Evolutionary conservation across 2,888 invertebrate species (phyloP).

Genomic region (Hipparchia sbordonii): DNA sequence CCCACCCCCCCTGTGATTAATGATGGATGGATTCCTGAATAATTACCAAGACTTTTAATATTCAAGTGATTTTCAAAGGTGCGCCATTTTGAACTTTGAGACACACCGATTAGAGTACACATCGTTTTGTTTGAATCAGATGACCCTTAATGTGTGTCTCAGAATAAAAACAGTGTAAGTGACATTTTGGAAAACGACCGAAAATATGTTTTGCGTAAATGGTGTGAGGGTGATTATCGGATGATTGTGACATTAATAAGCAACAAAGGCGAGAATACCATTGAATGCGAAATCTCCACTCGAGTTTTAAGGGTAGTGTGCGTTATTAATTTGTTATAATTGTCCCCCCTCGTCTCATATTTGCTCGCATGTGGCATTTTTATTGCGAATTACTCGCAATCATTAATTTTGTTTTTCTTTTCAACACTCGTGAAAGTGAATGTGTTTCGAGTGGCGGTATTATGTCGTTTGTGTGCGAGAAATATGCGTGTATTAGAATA

Average conservation of each 20-base stretch:
- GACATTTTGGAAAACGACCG: constrained; percentile 13
- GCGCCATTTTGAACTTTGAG: constrained; percentile 50
- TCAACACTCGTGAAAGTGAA: constrained; percentile 59
- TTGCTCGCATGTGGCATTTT: constrained; percentile 82
- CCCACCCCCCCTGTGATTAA: constrained; percentile 78
- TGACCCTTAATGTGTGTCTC: constrained; percentile 68
- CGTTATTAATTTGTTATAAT: constrained; percentile 83
- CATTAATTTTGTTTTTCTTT: constrained; percentile 82
- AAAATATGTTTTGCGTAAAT: constrained; percentile 38
- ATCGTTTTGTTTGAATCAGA: constrained; percentile 53
- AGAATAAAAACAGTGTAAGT: constrained; percentile 51
- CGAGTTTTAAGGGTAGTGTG: constrained; percentile 81
- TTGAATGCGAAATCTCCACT: constrained; percentile 81
- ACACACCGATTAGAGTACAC: constrained; percentile 50
- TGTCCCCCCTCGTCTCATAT: constrained; percentile 70
- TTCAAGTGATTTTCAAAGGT: constrained; percentile 74
- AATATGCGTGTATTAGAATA: constrained; percentile 59
- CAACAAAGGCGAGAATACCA: constrained; percentile 72
- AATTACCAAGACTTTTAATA: constrained; percentile 83
- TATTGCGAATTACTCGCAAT: constrained; percentile 82
- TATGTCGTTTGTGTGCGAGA: constrained; percentile 51
- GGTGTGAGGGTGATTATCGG: constrained; percentile 43
- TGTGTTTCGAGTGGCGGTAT: constrained; percentile 69
- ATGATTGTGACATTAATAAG: constrained; percentile 49
- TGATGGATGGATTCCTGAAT: constrained; percentile 84